Base-by-base conservation (phyloP, 2,113 vertebrate species). In the Ochotona curzoniae region DNA sequence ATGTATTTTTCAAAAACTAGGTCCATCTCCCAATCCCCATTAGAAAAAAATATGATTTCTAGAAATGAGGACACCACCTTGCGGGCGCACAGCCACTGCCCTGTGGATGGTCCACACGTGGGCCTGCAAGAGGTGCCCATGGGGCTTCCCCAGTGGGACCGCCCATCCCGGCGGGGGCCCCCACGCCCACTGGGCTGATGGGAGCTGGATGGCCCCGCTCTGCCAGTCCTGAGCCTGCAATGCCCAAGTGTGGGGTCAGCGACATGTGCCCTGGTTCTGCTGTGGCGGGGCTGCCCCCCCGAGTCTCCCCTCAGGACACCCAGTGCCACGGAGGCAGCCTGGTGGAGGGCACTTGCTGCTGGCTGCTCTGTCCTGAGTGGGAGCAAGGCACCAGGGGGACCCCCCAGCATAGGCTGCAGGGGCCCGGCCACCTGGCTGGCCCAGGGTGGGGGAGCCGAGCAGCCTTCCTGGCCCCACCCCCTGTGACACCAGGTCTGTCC, bases 301-400 rank as follows among this genome's bases (percentile, higher is more conserved):
- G 15, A 38, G 21, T 13, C 38, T 1, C 35, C 35, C 21, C 49
- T 57, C n/a, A 7, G 38, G 9, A 25, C 25, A 3, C 15, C 81
- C 8, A 8, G 75, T 17, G 47, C 35, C 30, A 4, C 7, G 23
- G 20, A 4, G 67, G 7, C 0, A 8, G 61, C 20, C 54, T 26
- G 64, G 23, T 7, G 4, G 30, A n/a, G 8, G 14, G 86, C 12
- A 18, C n/a, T 20, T 32, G 54, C 71, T 49, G 74, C 35, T 2
- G 0, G 35, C 74, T 67, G 71, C n/a, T 57, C 93, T 21, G 67
- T 92, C 97, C 98, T 96, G 97, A 97, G 95, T 84, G 75, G 83
- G 83, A 87, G 11, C 71, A 87, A 97, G 85, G 64, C 11, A 8
- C n/a, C 7, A 23, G 86, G 69, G 54, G 83, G 80, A 86, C 90